These are phyloP conservation scores for Hoplodrina blanda DNA, from an alignment of 2,888 invertebrate genomes.

Conservation along the genomic window DNA sequence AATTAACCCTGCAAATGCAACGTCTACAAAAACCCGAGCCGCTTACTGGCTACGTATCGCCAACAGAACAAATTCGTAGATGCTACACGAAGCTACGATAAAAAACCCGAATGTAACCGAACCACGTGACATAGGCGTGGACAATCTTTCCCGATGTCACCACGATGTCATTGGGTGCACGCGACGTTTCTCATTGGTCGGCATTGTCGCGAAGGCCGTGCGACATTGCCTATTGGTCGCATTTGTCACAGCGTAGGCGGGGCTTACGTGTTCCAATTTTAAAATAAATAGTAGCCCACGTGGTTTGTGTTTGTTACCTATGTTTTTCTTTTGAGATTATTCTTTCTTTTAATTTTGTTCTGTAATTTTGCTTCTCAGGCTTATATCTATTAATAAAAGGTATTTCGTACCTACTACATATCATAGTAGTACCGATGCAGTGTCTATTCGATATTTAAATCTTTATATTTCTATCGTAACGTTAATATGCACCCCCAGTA, in stretches of 20 bases:
- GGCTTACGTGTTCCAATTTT: conserved; percentile 76
- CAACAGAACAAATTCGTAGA: not conserved
- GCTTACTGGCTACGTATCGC: not conserved
- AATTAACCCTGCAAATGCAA: conserved; percentile 1
- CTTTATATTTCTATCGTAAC: no score
- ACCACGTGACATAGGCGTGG: conserved; percentile 83
- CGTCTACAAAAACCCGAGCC: not conserved
- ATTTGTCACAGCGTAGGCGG: conserved; percentile 84
- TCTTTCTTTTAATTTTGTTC: not conserved
- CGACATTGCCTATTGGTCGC: conserved; percentile 86
- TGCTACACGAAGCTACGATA: conserved; percentile 20
- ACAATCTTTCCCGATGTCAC: conserved; percentile 83
- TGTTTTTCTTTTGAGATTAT: conserved; percentile 15
- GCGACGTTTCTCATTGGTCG: conserved; percentile 82
- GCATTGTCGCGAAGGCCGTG: conserved; percentile 84
- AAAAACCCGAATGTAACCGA: conserved; percentile 58
- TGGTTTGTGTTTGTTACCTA: conserved; percentile 39
- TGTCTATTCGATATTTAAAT: no score
- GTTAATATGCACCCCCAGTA: no score
- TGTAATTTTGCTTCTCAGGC: not conserved
- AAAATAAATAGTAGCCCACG: conserved; percentile 66
- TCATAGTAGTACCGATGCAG: no score
- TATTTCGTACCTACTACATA: no score
- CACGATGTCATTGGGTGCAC: conserved; percentile 86
- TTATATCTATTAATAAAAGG: no score